These are phyloP conservation scores for Gnathonemus echidnorhynchus DNA, from an alignment of 2,113 vertebrate species.

Conservation along the genomic window DNA sequence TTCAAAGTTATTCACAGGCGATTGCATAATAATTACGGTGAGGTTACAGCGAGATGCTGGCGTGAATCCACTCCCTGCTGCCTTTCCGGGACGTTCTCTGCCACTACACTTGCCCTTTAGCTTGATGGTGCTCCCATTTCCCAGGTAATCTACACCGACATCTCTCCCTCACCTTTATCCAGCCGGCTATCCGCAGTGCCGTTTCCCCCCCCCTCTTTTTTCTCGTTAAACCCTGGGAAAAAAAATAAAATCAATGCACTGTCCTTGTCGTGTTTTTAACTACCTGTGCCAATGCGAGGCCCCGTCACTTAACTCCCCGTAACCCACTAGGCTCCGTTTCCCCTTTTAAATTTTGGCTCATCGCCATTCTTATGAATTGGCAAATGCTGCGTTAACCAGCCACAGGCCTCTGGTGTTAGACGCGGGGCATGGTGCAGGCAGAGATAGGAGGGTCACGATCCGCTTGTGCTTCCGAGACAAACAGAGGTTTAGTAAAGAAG, in stretches of 20 bases:
- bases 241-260: slow-evolving; percentile 26
- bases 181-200: slow-evolving; percentile 6
- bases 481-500: no score
- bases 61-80: slow-evolving; percentile 22
- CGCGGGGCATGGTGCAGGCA: no score
- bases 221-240: slow-evolving; percentile 22
- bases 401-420: background rate
- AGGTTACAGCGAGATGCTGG: slow-evolving; percentile 51
- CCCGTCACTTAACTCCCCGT: background rate
- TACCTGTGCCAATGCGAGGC: background rate
- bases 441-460: no score
- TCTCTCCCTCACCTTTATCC: slow-evolving; percentile 24
- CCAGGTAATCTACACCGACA: slow-evolving; percentile 34
- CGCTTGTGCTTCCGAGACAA: no score
- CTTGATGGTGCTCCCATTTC: slow-evolving; percentile 36
- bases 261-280: slow-evolving; percentile 16
- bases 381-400: background rate
- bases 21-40: slow-evolving; percentile 57
- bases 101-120: slow-evolving; percentile 46
- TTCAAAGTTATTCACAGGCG: slow-evolving; percentile 59
- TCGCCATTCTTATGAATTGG: background rate
- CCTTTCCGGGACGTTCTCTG: background rate
- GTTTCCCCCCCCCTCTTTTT: background rate
- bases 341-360: background rate
- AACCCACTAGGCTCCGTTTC: background rate